Base-by-base conservation (phyloP, 2,888 invertebrate genomes). In the Cistogaster globosa region DNA sequence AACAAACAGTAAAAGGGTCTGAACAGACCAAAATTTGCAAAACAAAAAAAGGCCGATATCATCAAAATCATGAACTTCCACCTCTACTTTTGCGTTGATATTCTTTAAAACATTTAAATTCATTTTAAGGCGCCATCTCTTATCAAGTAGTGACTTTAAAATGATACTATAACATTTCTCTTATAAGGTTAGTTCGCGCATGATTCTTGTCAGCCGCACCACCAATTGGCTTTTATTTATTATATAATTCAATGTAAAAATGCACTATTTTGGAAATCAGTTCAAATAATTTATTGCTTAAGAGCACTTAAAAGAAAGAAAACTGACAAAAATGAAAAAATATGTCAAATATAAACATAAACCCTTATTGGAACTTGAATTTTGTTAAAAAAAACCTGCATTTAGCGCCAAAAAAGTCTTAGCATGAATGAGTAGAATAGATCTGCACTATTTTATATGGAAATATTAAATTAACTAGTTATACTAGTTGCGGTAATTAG, bases 171-270 rank as follows among this genome's bases (percentile, higher is more conserved):
- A 53, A 20, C 32, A 48, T 42, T 57, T 51, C 4, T 75, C 68
- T 75, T 18, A 75, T 81, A 51, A 63, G 62, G 63, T 53, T 45
- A n/a, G 38, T 57, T 48, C 51, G 69, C 81, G 75, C 81, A 81
- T 81, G 81, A 48, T 69, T 69, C 38, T 57, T 68, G 55, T 57
- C 8, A 69, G 38, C 68, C 36, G 20, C n/a, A 16, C 16, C 36
- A 75, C 62, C 69, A 81, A 69, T 69, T 81, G 22, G 26, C 38
- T 48, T 6, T 7, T 74, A 62, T 20, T 14, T 38, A 9, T 11
- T 51, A 12, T 53, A 7, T 38, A 48, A 3, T 14, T 22, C 32
- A 32, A 20, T 51, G 16, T n/a, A 65, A 55, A 45, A 11, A n/a
- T 7, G 12, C 32, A 32, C 32, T 45, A 22, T 67, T 68, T 42